These are phyloP conservation scores for Hyles euphorbiae DNA, from an alignment of 1,140 invertebrate genomes.

Conservation along the genomic window DNA sequence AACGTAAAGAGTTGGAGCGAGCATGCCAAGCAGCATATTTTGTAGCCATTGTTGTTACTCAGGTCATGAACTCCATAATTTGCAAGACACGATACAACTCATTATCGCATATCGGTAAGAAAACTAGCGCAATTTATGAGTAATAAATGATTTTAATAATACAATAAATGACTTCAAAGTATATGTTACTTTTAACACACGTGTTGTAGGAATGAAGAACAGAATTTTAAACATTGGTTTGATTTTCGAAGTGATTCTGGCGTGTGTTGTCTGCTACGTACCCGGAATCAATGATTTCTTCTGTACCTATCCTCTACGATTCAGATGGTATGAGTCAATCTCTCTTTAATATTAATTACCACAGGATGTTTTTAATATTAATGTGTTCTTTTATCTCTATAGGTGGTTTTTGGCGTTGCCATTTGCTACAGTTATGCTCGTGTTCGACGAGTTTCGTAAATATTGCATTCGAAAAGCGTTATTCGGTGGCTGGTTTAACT, in stretches of 20 bases:
- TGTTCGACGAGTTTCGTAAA: slow-evolving; percentile 60
- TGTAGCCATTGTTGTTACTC: slow-evolving; percentile 85
- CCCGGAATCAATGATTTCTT: slow-evolving; percentile 57
- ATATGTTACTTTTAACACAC: neutral
- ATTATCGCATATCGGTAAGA: slow-evolving; percentile 77
- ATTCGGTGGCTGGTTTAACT: slow-evolving; percentile 54
- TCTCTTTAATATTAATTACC: too few relatives aligned
- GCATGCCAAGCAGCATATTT: slow-evolving; percentile 89
- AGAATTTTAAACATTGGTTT: slow-evolving; percentile 53
- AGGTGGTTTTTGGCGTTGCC: slow-evolving; percentile 64
- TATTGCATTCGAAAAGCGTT: slow-evolving; percentile 50
- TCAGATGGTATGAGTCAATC: slow-evolving; percentile 36
- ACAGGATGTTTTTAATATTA: too few relatives aligned
- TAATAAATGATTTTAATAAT: neutral
- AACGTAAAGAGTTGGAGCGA: slow-evolving; percentile 83
- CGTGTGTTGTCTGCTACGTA: slow-evolving; percentile 47
- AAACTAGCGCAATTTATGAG: neutral
- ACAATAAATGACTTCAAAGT: neutral
- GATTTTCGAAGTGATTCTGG: slow-evolving; percentile 44
- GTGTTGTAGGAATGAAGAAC: slow-evolving; percentile 57
- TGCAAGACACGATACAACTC: slow-evolving; percentile 88
- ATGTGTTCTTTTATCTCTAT: slow-evolving; percentile 9
- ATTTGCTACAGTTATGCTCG: slow-evolving; percentile 48
- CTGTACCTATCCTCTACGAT: slow-evolving; percentile 45
- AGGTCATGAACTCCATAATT: slow-evolving; percentile 86